phyloP scores from a whole-genome alignment of 2,797 vertebrate genomes.

The Gadopsis bispinosus region DNA sequence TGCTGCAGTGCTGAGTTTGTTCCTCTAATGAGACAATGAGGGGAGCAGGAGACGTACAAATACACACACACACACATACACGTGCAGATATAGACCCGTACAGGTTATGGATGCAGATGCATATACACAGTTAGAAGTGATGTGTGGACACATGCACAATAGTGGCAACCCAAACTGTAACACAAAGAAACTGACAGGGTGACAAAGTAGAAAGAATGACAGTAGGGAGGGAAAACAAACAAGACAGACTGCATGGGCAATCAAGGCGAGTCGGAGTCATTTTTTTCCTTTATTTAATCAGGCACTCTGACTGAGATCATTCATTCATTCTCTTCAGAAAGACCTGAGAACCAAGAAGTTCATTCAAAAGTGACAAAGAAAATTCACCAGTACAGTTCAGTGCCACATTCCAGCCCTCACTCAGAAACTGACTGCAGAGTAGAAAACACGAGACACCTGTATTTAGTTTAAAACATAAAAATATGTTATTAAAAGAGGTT shows the following conservation, averaged over 20 bases:
- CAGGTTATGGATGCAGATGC: constrained; percentile 23
- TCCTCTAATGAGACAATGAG: constrained; percentile 56
- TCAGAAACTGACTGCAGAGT: not conserved
- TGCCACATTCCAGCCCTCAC: constrained; percentile 15
- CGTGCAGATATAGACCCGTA: not conserved
- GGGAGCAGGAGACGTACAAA: constrained; percentile 22
- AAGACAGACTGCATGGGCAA: constrained; percentile 54
- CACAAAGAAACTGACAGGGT: constrained; percentile 61
- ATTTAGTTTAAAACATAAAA: not conserved
- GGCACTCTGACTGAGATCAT: constrained; percentile 45
- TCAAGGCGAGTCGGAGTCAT: constrained; percentile 59
- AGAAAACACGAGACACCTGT: not conserved
- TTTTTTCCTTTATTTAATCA: constrained; percentile 68
- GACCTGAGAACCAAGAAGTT: constrained; percentile 30
- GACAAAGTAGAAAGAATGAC: constrained; percentile 67
- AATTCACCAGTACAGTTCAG: constrained; percentile 22
- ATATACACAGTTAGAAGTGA: constrained; percentile 20
- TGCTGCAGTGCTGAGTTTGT: constrained; percentile 53
- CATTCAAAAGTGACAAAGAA: constrained; percentile 28
- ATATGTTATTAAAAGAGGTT: not conserved
- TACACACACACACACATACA: constrained; percentile 28
- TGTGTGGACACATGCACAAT: constrained; percentile 45
- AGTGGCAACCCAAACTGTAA: constrained; percentile 36
- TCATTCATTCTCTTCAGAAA: constrained; percentile 39
- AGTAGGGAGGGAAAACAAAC: constrained; percentile 57